Evolutionary conservation across 2,797 vertebrate genomes (phyloP), one percentile per base, ranked within the genome.

Genomic region (Aulostomus chinensis): DNA sequence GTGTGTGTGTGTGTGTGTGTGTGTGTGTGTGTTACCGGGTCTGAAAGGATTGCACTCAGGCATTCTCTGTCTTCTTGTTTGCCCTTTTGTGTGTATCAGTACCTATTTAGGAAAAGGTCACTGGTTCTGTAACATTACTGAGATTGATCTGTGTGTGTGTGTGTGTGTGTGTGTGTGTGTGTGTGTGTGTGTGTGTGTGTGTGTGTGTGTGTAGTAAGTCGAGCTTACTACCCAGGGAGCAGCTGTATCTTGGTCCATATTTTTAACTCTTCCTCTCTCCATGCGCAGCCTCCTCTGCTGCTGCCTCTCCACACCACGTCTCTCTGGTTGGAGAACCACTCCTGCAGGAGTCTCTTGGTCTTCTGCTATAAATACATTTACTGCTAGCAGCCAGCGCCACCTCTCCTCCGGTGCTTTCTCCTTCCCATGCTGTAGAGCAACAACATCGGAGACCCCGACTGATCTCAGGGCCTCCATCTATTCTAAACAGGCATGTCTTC

Each of bases 101-200:
- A 32, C 51, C 2, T 41, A 79, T 87, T 86, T 78, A 69, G 46
- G 55, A 60, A 89, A 90, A 90, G 88, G 88, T 90, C 85, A 80
- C 22, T 10, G 83, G 57, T 77, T 90, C 62, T 68, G 57, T 74
- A 80, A 85, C 77, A 66, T 32, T 68, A 34, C 43, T 42, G 36
- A 12, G 29, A 90, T 89, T 53, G 73, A 89, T 86, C 40, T 16
- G 25, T 9, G 33, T 16, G 18, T 26, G 29, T 47, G 22, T 21
- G 64, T 21, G 43, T 22, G 20, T 37, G 35, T 53, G 28, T 45
- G 53, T 62, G 37, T 39, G 32, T 50, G 39, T 30, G 30, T 22
- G 24, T 39, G 34, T 36, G 35, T 17, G 26, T 10, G n/a, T 37
- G 39, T 46, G 28, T 14, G 13, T 26, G 1, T 48, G 35, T 17